Evolutionary conservation across 2,797 vertebrate genomes (phyloP).

Genomic region (Rallus crepitans): DNA sequence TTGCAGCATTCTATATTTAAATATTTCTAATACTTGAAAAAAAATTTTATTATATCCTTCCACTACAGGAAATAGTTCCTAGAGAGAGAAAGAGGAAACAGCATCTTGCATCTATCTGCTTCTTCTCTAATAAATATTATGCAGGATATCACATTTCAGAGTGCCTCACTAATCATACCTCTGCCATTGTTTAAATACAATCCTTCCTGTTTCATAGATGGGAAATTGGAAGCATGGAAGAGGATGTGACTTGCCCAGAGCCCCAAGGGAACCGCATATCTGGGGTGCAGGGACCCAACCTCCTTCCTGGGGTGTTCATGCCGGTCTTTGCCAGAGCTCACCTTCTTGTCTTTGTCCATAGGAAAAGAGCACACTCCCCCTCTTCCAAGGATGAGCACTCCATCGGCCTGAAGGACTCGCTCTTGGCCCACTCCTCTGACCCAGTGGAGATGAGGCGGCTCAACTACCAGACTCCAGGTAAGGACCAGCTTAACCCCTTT

Average conservation of each 20-base stretch:
- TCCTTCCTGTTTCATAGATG: not conserved
- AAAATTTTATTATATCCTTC: constrained; percentile 61
- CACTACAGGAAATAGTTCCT: constrained; percentile 67
- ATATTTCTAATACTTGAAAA: constrained; percentile 67
- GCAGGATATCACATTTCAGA: not conserved
- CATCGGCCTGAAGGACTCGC: constrained; percentile 89
- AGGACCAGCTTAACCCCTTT: not conserved
- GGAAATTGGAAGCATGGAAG: not conserved
- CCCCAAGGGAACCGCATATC: not conserved
- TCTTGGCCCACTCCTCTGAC: constrained; percentile 90
- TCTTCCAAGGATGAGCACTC: constrained; percentile 92
- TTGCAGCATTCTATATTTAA: constrained; percentile 70
- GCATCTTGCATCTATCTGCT: constrained; percentile 2
- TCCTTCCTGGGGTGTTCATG: not conserved
- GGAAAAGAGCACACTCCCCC: constrained; percentile 91
- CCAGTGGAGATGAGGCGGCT: constrained; percentile 95
- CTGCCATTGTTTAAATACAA: not conserved
- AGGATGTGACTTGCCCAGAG: not conserved
- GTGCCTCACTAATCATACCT: constrained; percentile 9
- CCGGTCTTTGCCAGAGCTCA: not conserved
- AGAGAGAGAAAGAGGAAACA: not conserved
- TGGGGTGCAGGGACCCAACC: not conserved
- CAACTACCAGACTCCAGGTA: constrained; percentile 96
- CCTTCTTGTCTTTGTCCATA: constrained; percentile 52
- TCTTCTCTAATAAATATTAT: constrained; percentile 3